Base-by-base conservation (phyloP, 1,140 invertebrate species). In the Drosophila sulfurigaster region DNA sequence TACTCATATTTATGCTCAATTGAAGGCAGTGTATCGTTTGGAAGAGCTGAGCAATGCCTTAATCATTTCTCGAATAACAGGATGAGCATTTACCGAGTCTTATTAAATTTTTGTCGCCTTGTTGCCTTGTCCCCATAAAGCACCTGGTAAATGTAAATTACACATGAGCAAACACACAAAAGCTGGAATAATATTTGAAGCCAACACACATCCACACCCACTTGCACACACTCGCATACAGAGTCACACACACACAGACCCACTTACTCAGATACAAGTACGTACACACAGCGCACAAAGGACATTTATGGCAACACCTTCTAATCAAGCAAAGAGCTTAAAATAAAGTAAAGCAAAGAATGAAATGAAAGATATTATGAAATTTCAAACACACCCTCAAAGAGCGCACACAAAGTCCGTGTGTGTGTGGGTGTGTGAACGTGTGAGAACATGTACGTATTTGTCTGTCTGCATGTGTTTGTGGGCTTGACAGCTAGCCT, bases 311-410 rank as follows among this genome's bases (percentile, higher is more conserved):
- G 81, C 83, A 88, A 88, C 83, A 88, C 83, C 83, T 88, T 88
- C 85, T 88, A 88, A 88, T 88, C 83, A 88, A 88, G 83, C 80
- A 88, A 89, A 89, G 74, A 88, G 83, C 83, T 88, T 85, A 88
- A 88, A 88, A 88, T 89, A 83, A 88, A 89, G 85, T 88, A 88
- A 88, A 81, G 81, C 78, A 88, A 88, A 87, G 82, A 88, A 89
- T 88, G 81, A 83, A 85, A 89, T 83, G 85, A 88, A 89, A 89
- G 85, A 88, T 88, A 89, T 88, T 88, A 88, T 88, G 83, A 87
- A 88, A 87, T 87, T 87, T 88, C 79, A 82, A 87, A 78, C 78
- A 79, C 78, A 79, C 78, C 78, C 78, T 72, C 30, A 45, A 16
- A 5, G 7, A 16, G 13, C 13, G 46, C 60, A 64, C 63, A 67